A percentile compares a stretch with the other conserved stretches of the same genome.
Evolutionary conservation across 2,113 vertebrate species (phyloP).

Genomic region (Gobius niger): DNA sequence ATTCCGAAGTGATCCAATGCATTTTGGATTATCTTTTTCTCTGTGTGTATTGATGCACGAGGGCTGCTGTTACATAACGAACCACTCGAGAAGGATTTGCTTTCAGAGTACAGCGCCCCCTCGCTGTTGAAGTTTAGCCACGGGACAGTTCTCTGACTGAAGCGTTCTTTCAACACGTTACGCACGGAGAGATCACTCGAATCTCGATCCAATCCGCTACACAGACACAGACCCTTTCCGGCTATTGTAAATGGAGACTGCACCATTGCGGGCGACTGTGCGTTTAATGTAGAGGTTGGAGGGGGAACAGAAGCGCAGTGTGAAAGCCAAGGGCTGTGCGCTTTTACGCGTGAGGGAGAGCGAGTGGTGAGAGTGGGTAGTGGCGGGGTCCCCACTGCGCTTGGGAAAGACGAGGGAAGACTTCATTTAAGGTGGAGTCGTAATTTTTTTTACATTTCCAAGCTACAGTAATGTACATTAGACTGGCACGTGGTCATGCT

Average conservation of each 20-base stretch:
- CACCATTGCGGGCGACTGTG: neutral
- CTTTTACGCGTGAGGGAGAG: slow-evolving; percentile 6
- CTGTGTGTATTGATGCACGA: slow-evolving; percentile 4
- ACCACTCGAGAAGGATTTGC: neutral
- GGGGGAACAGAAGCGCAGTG: slow-evolving; percentile 3
- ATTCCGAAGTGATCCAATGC: neutral
- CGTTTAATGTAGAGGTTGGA: neutral
- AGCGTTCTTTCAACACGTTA: neutral
- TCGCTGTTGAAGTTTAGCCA: neutral
- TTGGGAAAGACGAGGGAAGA: slow-evolving; percentile 15
- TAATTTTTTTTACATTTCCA: neutral
- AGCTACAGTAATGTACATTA: neutral
- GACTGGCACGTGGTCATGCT: neutral
- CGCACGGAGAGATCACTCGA: neutral
- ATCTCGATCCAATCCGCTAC: neutral
- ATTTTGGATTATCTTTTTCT: neutral
- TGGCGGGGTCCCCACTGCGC: slow-evolving; percentile 21
- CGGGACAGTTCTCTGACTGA: too few relatives aligned
- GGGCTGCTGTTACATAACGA: slow-evolving; percentile 2
- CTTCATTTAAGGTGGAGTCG: slow-evolving; percentile 59
- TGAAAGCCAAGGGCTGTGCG: slow-evolving; percentile 6
- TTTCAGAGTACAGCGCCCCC: slow-evolving; percentile 5
- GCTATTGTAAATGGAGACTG: slow-evolving; percentile 1
- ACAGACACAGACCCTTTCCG: neutral
- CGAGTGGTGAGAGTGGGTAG: slow-evolving; percentile 2